Conservation (phyloP, 1,140 invertebrate species). For the Hydropsyche tenuis region DNA sequence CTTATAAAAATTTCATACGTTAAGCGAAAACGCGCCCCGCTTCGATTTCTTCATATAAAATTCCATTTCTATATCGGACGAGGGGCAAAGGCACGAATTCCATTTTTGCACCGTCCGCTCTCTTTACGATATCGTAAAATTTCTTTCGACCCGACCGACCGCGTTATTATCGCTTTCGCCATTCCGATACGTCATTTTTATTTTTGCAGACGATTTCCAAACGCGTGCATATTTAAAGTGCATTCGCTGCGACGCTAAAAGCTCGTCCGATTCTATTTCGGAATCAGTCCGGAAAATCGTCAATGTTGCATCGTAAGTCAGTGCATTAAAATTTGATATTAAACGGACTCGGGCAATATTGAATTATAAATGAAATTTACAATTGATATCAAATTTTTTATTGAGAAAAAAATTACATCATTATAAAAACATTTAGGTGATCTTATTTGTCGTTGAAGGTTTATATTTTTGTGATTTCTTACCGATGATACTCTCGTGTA, state of each 20-base stretch:
- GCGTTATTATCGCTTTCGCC: background rate
- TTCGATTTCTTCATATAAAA: background rate
- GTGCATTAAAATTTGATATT: too few relatives aligned
- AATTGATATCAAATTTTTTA: too few relatives aligned
- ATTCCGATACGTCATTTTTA: background rate
- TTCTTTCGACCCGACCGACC: background rate
- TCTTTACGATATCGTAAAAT: slow-evolving; percentile 16
- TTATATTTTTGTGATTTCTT: too few relatives aligned
- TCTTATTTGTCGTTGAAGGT: too few relatives aligned
- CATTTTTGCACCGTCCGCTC: background rate
- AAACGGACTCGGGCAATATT: too few relatives aligned
- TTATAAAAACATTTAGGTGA: too few relatives aligned
- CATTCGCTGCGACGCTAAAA: background rate
- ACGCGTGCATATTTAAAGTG: background rate
- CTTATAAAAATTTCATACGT: slow-evolving; percentile 6
- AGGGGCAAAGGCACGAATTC: background rate
- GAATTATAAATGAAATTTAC: too few relatives aligned
- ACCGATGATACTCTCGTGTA: too few relatives aligned
- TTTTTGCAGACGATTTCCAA: background rate
- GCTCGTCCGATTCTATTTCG: background rate
- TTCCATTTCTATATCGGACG: background rate
- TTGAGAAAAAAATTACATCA: too few relatives aligned
- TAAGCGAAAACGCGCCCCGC: background rate
- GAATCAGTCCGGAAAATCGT: slow-evolving; percentile 2
- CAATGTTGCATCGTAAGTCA: too few relatives aligned